Conservation (phyloP, 2,113 vertebrate genomes). For the Typhlomys cinereus region DNA sequence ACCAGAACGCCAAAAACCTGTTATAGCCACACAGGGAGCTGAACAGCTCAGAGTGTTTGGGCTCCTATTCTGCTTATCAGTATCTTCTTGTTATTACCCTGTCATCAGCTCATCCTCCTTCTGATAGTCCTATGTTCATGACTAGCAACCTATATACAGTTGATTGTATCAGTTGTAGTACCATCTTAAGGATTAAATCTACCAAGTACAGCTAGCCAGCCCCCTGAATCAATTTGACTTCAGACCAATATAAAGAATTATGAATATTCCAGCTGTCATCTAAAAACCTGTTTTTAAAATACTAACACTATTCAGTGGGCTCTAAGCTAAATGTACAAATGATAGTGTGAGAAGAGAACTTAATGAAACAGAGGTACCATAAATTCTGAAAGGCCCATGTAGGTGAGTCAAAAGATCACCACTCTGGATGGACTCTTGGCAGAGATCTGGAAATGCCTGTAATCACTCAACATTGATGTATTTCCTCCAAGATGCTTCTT, state of each 20-base stretch:
- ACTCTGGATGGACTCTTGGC: neutral
- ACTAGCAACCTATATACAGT: conserved; percentile 45
- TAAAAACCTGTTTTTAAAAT: conserved; percentile 42
- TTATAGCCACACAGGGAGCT: neutral
- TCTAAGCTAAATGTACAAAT: conserved; percentile 4
- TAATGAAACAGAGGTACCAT: neutral
- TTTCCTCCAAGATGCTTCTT: neutral
- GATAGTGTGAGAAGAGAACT: neutral
- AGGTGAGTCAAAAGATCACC: neutral
- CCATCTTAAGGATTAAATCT: conserved; percentile 58
- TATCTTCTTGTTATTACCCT: conserved; percentile 52
- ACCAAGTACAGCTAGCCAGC: conserved; percentile 63
- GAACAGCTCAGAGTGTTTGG: conserved; percentile 30
- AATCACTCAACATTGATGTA: neutral
- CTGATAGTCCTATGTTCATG: conserved; percentile 62
- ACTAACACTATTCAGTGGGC: neutral
- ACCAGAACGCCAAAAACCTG: neutral
- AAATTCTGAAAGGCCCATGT: neutral
- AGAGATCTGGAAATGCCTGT: neutral
- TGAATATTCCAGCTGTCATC: conserved; percentile 8
- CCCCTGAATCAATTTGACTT: neutral
- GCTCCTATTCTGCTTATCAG: conserved; percentile 53
- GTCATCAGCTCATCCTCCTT: conserved; percentile 55
- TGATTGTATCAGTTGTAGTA: conserved; percentile 61
- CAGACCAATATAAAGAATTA: neutral